Evolutionary conservation across 2,113 vertebrate genomes (phyloP).

Genomic region (Periophthalmodon schlosseri): DNA sequence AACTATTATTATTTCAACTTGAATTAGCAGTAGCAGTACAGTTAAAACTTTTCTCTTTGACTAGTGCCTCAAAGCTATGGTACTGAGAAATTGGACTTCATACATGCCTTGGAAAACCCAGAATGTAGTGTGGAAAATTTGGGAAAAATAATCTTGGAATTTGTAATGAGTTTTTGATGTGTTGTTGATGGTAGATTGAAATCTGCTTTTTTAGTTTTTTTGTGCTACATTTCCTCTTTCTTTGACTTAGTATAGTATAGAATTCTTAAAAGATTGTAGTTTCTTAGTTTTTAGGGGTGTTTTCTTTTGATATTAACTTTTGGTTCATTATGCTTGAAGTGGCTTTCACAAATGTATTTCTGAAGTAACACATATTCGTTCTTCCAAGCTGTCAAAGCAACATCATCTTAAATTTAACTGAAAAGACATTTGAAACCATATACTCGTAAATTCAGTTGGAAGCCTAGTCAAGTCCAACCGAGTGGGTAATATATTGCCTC

Average conservation of each 20-base stretch:
- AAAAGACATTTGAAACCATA: background rate
- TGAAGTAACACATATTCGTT: background rate
- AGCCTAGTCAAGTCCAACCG: background rate
- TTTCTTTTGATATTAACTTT: background rate
- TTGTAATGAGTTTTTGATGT: background rate
- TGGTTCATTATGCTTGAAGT: background rate
- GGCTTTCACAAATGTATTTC: background rate
- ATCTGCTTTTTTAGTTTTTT: no score
- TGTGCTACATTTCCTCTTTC: no score
- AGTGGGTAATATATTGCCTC: slow-evolving; percentile 9
- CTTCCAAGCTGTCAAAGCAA: background rate
- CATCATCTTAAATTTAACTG: background rate
- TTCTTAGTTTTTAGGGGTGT: no score
- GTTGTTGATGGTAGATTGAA: no score
- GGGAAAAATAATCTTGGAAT: background rate
- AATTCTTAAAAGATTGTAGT: no score
- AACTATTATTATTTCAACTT: background rate
- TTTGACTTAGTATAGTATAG: no score
- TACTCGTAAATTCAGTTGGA: slow-evolving; percentile 1
- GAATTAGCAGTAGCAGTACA: background rate
- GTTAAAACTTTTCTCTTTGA: background rate
- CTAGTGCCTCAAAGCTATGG: background rate
- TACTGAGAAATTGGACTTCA: background rate
- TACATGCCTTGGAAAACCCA: background rate
- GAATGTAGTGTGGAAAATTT: background rate